A percentile compares a stretch with the other conserved stretches of the same genome.
Evolutionary conservation across 2,113 vertebrate genomes (phyloP).

Genomic region (Sarotherodon lohbergeri): DNA sequence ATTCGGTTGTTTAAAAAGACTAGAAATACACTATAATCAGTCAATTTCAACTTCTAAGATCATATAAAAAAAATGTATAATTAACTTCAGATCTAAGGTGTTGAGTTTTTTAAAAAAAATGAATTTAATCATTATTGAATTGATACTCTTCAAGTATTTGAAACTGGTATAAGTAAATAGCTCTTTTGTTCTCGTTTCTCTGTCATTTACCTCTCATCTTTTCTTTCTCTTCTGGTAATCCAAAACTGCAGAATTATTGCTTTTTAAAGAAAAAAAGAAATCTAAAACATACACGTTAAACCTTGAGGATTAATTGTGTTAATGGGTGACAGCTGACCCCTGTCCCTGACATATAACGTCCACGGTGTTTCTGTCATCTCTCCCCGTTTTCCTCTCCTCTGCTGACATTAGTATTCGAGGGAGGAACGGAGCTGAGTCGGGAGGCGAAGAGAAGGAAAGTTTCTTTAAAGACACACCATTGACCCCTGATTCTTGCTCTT

Average conservation of each 20-base stretch:
- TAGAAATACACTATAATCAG: not conserved
- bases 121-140: not conserved
- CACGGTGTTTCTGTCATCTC: conserved; percentile 87
- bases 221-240: not conserved
- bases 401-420: conserved; percentile 83
- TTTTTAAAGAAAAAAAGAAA: not conserved
- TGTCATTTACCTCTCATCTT: not conserved
- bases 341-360: conserved; percentile 85
- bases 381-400: conserved; percentile 28
- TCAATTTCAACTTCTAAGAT: not conserved
- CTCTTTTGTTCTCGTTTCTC: not conserved
- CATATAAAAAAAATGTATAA: not conserved
- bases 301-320: conserved; percentile 86
- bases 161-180: not conserved
- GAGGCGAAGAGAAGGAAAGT: conserved; percentile 73
- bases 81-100: not conserved
- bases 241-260: not conserved
- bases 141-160: not conserved
- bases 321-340: conserved; percentile 88
- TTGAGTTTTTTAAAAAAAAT: accelerated
- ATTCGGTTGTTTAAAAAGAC: not conserved
- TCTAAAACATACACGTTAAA: not conserved
- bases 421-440: conserved; percentile 63
- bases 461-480: conserved; percentile 88
- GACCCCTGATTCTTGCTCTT: conserved; percentile 85